A percentile compares a stretch with the other conserved stretches of the same genome.
These are phyloP conservation scores for Shargacucullia verbasci DNA, from an alignment of 2,888 invertebrate species.

Conservation along the genomic window DNA sequence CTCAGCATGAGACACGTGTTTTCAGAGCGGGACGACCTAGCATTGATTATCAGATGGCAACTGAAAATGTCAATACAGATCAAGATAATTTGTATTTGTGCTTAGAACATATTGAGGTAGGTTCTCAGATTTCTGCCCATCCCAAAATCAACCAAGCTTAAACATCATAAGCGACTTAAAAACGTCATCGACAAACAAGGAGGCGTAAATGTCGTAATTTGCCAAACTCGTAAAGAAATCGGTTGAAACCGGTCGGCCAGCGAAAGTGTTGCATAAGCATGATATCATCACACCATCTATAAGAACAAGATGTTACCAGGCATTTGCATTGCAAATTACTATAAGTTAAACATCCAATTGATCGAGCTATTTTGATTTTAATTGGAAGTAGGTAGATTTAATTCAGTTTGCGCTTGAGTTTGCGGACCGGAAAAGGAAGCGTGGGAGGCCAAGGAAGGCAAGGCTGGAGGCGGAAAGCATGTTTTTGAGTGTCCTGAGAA, in stretches of 20 bases:
- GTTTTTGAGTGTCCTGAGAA: too few relatives aligned
- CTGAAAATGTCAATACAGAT: too few relatives aligned
- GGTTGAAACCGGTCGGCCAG: slow-evolving; percentile 48
- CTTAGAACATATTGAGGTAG: too few relatives aligned
- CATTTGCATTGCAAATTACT: slow-evolving; percentile 35
- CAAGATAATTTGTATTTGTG: too few relatives aligned
- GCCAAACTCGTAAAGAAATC: slow-evolving; percentile 49
- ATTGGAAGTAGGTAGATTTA: too few relatives aligned
- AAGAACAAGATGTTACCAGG: slow-evolving; percentile 16
- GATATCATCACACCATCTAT: slow-evolving; percentile 46
- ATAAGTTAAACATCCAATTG: slow-evolving; percentile 21
- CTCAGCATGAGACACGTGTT: too few relatives aligned
- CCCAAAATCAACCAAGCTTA: slow-evolving; percentile 1
- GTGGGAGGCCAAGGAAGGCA: too few relatives aligned
- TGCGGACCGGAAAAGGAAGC: too few relatives aligned
- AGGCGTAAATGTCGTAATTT: slow-evolving; percentile 57
- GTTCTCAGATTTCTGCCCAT: background rate
- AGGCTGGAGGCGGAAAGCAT: too few relatives aligned
- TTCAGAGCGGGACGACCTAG: too few relatives aligned
- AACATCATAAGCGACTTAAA: background rate
- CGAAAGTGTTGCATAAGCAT: slow-evolving; percentile 55
- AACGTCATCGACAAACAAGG: slow-evolving; percentile 20
- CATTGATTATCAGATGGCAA: too few relatives aligned
- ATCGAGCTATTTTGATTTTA: slow-evolving; percentile 13
- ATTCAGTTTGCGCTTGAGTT: too few relatives aligned